These are phyloP conservation scores for Pardalotus punctatus DNA, from an alignment of 2,113 vertebrate species.

Conservation along the genomic window DNA sequence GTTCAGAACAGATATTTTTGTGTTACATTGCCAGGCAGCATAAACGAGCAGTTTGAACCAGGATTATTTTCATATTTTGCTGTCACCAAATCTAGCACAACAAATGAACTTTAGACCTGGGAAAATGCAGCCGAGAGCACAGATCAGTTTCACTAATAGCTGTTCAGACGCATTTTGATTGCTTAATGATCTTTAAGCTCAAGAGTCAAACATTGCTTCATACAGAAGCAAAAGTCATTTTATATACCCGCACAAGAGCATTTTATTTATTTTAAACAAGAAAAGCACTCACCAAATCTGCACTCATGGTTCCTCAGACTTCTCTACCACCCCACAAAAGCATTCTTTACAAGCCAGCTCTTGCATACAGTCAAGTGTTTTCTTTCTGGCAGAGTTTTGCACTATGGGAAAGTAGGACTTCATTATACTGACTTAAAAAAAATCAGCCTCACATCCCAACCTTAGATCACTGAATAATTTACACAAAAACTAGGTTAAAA, in stretches of 20 bases:
- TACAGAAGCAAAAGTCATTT: background rate
- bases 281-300: background rate
- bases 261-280: background rate
- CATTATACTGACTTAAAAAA: background rate
- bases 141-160: background rate
- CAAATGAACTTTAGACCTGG: constrained; percentile 3
- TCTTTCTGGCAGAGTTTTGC: background rate
- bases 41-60: background rate
- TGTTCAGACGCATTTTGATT: constrained; percentile 20
- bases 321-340: background rate
- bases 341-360: background rate
- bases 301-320: background rate
- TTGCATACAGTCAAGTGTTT: background rate
- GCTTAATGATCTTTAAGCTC: background rate
- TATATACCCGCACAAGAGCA: background rate
- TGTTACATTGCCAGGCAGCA: background rate
- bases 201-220: constrained; percentile 41
- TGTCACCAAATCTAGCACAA: background rate
- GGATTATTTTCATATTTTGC: background rate
- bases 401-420: background rate
- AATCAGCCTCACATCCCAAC: background rate
- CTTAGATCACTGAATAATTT: background rate
- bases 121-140: background rate
- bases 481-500: background rate
- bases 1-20: background rate